A percentile compares a stretch with the other conserved stretches of the same genome.
phyloP scores from a whole-genome alignment of 2,888 invertebrate genomes.

The Frankliniella intonsa region DNA sequence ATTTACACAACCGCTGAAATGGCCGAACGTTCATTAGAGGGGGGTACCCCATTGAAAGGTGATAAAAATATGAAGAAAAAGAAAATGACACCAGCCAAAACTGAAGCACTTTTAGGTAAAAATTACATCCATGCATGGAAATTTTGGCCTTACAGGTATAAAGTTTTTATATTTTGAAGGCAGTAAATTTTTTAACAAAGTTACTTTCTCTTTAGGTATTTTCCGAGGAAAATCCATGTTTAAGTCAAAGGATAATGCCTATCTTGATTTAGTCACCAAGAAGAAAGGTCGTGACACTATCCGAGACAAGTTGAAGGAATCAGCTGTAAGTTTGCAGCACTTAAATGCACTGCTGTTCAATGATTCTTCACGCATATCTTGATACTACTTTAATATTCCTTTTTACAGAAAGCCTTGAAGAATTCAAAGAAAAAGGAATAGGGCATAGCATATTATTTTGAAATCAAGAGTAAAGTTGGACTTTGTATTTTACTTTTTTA shows the following conservation, averaged over 20 bases:
- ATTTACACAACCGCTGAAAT: neutral
- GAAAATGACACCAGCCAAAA: neutral
- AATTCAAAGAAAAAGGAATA: no score
- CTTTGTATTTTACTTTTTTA: no score
- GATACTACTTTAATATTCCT: neutral
- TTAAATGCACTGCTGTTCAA: neutral
- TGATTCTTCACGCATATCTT: neutral
- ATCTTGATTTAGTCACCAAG: neutral
- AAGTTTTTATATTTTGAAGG: neutral
- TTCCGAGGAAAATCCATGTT: neutral
- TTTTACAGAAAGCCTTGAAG: neutral
- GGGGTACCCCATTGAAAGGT: neutral
- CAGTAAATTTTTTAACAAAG: neutral
- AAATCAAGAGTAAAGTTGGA: no score
- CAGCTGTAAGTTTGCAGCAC: neutral
- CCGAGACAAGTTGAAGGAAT: neutral
- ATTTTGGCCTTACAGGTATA: no score
- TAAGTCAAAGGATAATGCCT: neutral
- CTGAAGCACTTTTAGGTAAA: neutral
- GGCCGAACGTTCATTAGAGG: neutral
- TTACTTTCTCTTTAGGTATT: neutral
- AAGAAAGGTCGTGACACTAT: neutral
- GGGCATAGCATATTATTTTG: no score
- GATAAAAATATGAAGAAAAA: neutral
- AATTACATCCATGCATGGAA: no score